A percentile compares a stretch with the other conserved stretches of the same genome.
phyloP scores from a whole-genome alignment of 2,113 vertebrate species.

The Cercocebus atys region DNA sequence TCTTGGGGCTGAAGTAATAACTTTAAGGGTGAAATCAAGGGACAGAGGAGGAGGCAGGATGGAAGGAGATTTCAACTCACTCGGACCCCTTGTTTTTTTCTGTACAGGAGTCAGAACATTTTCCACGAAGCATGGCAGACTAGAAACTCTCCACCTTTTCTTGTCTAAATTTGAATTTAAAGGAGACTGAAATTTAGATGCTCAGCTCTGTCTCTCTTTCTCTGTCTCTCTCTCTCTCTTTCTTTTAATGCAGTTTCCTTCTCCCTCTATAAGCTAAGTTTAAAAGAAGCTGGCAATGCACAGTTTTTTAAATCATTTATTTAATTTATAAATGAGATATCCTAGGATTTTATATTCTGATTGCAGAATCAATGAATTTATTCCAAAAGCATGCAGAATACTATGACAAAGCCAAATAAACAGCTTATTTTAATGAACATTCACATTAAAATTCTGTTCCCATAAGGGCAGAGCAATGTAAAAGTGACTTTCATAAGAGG shows the following conservation, averaged over 20 bases:
- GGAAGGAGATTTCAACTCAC: background rate
- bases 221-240: background rate
- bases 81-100: background rate
- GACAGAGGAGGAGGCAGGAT: background rate
- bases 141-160: background rate
- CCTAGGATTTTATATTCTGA: background rate
- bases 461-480: background rate
- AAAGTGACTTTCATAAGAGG: background rate
- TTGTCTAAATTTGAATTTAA: slow-evolving; percentile 24
- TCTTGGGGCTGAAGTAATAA: background rate
- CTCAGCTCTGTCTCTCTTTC: background rate
- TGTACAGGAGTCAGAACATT: background rate
- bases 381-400: background rate
- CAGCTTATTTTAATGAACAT: background rate
- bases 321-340: background rate
- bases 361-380: background rate
- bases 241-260: background rate
- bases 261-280: background rate
- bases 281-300: background rate
- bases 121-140: background rate
- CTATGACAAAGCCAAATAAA: background rate
- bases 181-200: background rate
- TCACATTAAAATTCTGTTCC: background rate
- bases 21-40: background rate
- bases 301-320: background rate